Conservation (phyloP, 2,888 invertebrate species). For the Melieria crassipennis region DNA sequence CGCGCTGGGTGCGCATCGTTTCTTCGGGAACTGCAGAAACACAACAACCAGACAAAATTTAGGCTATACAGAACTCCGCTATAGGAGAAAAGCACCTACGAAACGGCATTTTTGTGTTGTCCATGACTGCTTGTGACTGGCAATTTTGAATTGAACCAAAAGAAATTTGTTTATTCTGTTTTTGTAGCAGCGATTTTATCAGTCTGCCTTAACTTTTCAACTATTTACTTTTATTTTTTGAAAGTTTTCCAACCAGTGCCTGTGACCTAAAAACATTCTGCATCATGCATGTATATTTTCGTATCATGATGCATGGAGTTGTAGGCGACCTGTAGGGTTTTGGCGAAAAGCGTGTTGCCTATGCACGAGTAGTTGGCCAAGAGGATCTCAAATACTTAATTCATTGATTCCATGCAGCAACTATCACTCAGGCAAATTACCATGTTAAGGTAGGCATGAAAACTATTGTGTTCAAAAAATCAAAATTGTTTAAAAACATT, state of each 20-base stretch:
- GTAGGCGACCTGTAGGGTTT: too few species aligned
- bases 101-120: slow-evolving; percentile 39
- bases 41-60: neutral
- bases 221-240: slow-evolving; percentile 6
- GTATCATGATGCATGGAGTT: too few species aligned
- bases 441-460: too few species aligned
- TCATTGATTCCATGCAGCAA: too few species aligned
- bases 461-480: too few species aligned
- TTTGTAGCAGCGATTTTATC: neutral
- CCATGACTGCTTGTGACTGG: slow-evolving; percentile 31
- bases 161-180: neutral
- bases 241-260: slow-evolving; percentile 13
- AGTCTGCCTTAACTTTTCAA: neutral
- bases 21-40: slow-evolving; percentile 40
- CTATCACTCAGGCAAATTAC: too few species aligned
- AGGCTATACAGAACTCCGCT: neutral
- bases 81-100: slow-evolving; percentile 20
- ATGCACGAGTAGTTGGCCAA: too few species aligned
- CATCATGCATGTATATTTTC: too few species aligned
- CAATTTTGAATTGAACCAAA: slow-evolving; percentile 30
- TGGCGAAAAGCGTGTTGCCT: too few species aligned
- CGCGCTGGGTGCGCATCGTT: slow-evolving; percentile 43
- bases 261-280: neutral
- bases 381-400: too few species aligned
- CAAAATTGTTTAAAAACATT: too few species aligned